Evolutionary conservation across 2,113 vertebrate genomes (phyloP).

Genomic region (Bubo bubo): DNA sequence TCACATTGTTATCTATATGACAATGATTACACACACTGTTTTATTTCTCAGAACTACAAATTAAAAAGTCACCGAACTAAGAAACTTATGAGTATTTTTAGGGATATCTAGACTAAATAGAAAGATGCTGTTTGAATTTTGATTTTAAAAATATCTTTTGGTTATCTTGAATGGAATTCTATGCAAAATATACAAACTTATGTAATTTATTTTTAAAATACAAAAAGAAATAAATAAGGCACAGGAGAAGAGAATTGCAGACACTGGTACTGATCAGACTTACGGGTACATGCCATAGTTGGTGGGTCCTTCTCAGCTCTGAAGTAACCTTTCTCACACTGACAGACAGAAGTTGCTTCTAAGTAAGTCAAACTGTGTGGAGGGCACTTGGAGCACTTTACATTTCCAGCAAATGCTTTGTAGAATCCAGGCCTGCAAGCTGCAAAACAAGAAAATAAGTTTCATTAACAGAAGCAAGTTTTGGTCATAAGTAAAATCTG

Average conservation of each 20-base stretch:
- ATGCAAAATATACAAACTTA: background rate
- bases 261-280: constrained; percentile 66
- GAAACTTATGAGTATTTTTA: background rate
- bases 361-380: constrained; percentile 87
- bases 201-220: background rate
- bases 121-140: background rate
- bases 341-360: constrained; percentile 88
- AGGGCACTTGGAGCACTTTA: constrained; percentile 93
- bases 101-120: background rate
- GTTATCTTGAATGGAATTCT: background rate
- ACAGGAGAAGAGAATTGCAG: background rate
- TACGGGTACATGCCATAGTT: constrained; percentile 95
- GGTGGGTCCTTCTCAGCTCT: constrained; percentile 92
- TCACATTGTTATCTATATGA: background rate
- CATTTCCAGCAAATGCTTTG: constrained; percentile 92
- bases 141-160: background rate
- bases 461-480: background rate
- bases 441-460: constrained; percentile 60
- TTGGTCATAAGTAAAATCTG: background rate
- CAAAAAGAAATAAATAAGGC: background rate
- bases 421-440: constrained; percentile 93
- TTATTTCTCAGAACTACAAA: background rate
- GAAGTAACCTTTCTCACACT: constrained; percentile 91
- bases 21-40: background rate
- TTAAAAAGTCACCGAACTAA: background rate